Evolutionary conservation across 2,888 invertebrate genomes (phyloP).

Genomic region (Sabatieria punctata): DNA sequence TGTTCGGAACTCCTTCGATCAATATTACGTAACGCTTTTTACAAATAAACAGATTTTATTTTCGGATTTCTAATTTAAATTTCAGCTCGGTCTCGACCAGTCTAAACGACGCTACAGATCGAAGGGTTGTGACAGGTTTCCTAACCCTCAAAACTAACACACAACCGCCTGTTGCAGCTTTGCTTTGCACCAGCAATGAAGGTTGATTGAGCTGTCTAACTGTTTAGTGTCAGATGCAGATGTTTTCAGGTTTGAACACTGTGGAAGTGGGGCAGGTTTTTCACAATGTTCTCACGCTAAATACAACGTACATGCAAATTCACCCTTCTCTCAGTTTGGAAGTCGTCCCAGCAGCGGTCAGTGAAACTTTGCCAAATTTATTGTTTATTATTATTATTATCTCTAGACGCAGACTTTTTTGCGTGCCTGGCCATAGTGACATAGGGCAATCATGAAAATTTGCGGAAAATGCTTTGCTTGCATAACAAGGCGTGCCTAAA

Average conservation of each 20-base stretch:
- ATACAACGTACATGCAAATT: conserved; percentile 5
- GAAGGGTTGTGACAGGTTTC: background rate
- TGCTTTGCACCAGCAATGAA: conserved; percentile 3
- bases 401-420: too few species aligned
- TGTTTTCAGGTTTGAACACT: background rate
- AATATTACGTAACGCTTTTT: conserved; percentile 18
- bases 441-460: too few species aligned
- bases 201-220: background rate
- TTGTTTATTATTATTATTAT: too few species aligned
- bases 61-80: too few species aligned
- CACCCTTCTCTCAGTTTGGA: background rate
- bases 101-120: background rate
- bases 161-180: background rate
- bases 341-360: background rate
- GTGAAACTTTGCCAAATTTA: too few species aligned
- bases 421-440: too few species aligned
- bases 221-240: background rate
- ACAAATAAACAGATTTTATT: too few species aligned
- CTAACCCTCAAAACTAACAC: background rate
- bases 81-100: background rate
- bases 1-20: conserved; percentile 17
- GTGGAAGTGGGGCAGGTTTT: background rate
- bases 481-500: too few species aligned
- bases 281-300: background rate
- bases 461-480: too few species aligned